phyloP scores from a whole-genome alignment of 2,113 vertebrate genomes.

The Numida meleagris region DNA sequence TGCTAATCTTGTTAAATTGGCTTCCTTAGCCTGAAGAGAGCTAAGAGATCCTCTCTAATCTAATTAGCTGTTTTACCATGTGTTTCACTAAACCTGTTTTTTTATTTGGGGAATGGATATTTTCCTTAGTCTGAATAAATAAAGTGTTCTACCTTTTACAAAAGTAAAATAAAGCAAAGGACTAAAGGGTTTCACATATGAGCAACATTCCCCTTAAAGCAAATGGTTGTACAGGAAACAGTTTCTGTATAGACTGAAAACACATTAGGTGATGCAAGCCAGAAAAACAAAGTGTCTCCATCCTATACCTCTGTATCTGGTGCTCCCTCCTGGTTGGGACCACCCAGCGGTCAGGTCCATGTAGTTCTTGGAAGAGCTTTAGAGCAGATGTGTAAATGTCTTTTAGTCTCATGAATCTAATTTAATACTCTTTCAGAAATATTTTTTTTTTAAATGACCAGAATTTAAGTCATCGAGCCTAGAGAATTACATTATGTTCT shows the following conservation, averaged over 20 bases:
- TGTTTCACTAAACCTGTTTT: conserved; percentile 60
- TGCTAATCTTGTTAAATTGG: conserved; percentile 46
- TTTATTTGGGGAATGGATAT: conserved; percentile 63
- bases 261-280: conserved; percentile 47
- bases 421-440: conserved; percentile 15
- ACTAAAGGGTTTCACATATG: conserved; percentile 46
- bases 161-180: conserved; percentile 60
- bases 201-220: not conserved
- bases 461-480: not conserved
- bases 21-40: conserved; percentile 41
- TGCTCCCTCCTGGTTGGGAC: conserved; percentile 24
- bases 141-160: conserved; percentile 54
- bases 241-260: conserved; percentile 37
- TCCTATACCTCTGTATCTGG: conserved; percentile 25
- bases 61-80: conserved; percentile 47
- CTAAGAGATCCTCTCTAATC: conserved; percentile 39
- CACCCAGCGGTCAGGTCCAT: not conserved
- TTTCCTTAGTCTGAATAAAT: conserved; percentile 62
- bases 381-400: not conserved
- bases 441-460: not conserved
- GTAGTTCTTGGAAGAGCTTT: conserved; percentile 42
- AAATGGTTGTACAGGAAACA: conserved; percentile 23
- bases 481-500: not conserved
- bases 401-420: conserved; percentile 9
- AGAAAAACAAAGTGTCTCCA: conserved; percentile 50